Evolutionary conservation across 2,888 invertebrate species (phyloP), one percentile per base, ranked within the genome.

Genomic region (Creontiades dilutus): DNA sequence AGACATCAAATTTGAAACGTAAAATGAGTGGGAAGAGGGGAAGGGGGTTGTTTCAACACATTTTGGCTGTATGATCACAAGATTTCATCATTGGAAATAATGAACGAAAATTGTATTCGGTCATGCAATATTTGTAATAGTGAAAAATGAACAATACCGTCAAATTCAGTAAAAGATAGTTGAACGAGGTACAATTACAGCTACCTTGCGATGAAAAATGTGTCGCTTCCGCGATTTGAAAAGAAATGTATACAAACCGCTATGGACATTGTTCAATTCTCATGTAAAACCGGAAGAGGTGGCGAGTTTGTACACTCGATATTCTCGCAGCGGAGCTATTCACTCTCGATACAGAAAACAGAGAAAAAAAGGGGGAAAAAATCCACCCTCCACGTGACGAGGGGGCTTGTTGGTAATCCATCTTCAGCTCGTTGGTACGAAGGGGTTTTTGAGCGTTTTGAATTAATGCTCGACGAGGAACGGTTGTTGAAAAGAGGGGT

Each of bases 341-440:
- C 52, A 11, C 37, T 37, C 37, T 37, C 37, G 37, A 37, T 37
- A 37, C 37, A 12, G 23, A 13, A 11, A 68, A 23, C 23, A 19
- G 61, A 61, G 9, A 23, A 23, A 61, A 19, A 68, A 68, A 23
- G 3, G 7, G 23, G 7, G 12, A 68, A 23, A 68, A 68, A 68
- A 52, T 23, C 9, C n/a, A 19, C 68, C 27, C 23, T 23, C 27
- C 68, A 27, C 68, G 19, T 23, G 68, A 23, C 78, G 5, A n/a
- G n/a, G 78, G n/a, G 23, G 28, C 75, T 37, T 7, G 78, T 19
- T 19, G 78, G 82, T 82, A 82, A 82, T 82, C 82, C 82, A 82
- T 82, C 82, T 82, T 82, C 52, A 13, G 14, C 23, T 82, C 47
- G 81, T 81, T 81, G n/a, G 81, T n/a, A 82, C 82, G 82, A 82